A percentile compares a stretch with the other conserved stretches of the same genome.
Evolutionary conservation across 2,888 invertebrate species (phyloP).

Genomic region (Scaptomyza parva): DNA sequence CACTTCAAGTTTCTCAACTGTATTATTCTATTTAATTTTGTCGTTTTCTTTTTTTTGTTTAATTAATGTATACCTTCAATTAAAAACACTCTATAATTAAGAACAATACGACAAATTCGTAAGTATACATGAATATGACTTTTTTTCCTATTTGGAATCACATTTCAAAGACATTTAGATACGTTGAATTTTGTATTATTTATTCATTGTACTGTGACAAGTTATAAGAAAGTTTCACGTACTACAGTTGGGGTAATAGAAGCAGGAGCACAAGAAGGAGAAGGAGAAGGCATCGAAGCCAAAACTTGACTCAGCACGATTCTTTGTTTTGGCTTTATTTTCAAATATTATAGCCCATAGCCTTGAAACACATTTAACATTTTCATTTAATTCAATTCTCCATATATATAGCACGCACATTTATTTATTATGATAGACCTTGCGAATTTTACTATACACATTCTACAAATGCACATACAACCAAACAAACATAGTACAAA

Average conservation of each 20-base stretch:
- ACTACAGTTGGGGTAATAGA: neutral
- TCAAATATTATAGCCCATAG: constrained; percentile 42
- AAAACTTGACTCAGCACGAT: constrained; percentile 48
- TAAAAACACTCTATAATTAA: constrained; percentile 20
- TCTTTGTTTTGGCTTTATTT: constrained; percentile 61
- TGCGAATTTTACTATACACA: neutral
- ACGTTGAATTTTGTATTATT: constrained; percentile 34
- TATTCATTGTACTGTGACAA: constrained; percentile 35
- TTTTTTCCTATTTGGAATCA: constrained; percentile 23
- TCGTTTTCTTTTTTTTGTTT: neutral
- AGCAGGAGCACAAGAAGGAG: neutral
- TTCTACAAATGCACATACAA: too few relatives aligned
- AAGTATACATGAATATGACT: neutral
- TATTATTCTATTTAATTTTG: neutral
- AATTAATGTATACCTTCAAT: neutral
- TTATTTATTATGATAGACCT: constrained; percentile 26
- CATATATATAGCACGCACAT: constrained; percentile 37
- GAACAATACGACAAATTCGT: neutral
- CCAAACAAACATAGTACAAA: neutral
- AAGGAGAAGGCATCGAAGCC: constrained; percentile 11
- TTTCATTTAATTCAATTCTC: constrained; percentile 48
- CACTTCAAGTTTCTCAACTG: neutral
- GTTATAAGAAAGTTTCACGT: constrained; percentile 31
- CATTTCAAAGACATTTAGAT: constrained; percentile 27
- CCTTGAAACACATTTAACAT: constrained; percentile 72